Base-by-base conservation (phyloP, 1,140 invertebrate species). In the Penaeus japonicus region DNA sequence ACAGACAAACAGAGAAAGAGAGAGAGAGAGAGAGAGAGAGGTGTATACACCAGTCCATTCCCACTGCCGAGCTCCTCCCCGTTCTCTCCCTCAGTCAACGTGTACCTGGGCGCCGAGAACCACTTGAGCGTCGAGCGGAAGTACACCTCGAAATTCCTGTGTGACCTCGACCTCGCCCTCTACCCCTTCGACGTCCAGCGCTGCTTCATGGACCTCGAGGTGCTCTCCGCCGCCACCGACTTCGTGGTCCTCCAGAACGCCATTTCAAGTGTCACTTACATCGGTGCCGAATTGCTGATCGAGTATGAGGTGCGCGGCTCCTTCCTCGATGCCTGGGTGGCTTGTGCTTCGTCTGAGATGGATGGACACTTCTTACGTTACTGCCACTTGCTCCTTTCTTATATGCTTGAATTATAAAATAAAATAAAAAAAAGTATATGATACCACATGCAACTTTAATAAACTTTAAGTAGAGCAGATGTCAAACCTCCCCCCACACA, bases 121-220 rank as follows among this genome's bases (percentile, higher is more conserved):
- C 73, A 24, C 30, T 27, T 27, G 30, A 77, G 73, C 73, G 73
- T 22, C n/a, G 73, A 77, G 73, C 30, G 30, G 73, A 77, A 77
- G 73, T 27, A 77, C 30, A 77, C n/a, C 4, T 83, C 86, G 1
- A 24, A 88, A 4, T 88, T 88, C 86, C 80, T 88, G 79, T 88
- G 86, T 39, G 86, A 88, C 22, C 62, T 88, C 17, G 75, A 88
- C 79, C 86, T 88, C 12, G 79, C 82, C 30, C 65, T 88, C 79
- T 88, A 88, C 80, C 86, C 86, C 27, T 88, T 88, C 80, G 86
- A 88, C 77, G 57, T 22, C 54, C 86, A 88, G 62, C 27, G 70
- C 24, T 88, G 86, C 80, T 88, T 39, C 80, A 83, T 88, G 86
- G 39, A 82, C 47, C 35, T 88, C 22, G 79, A 88, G 80, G 79